Conservation (phyloP, 2,797 vertebrate genomes). For the Pangasius krempfi region DNA sequence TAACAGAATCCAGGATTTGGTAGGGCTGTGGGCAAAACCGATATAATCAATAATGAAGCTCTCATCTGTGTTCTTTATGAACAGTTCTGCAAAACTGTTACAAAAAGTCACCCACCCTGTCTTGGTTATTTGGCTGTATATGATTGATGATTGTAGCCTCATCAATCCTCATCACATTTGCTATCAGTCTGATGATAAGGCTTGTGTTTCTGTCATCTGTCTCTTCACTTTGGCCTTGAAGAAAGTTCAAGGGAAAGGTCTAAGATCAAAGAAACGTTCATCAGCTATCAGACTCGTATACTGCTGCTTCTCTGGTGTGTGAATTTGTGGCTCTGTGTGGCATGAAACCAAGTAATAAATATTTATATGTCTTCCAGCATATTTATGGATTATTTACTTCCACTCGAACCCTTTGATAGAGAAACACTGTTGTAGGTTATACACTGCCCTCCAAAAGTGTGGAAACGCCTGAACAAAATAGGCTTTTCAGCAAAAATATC, state of each 20-base stretch:
- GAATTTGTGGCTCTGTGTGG: background rate
- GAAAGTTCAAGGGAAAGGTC: background rate
- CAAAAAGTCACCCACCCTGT: background rate
- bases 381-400: too few relatives aligned
- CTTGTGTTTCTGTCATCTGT: background rate
- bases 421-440: too few relatives aligned
- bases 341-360: background rate
- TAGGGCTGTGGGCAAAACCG: background rate
- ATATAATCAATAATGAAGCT: background rate
- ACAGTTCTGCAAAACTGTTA: background rate
- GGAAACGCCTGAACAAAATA: too few relatives aligned
- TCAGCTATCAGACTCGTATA: too few relatives aligned
- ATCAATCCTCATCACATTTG: background rate
- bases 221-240: background rate
- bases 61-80: background rate
- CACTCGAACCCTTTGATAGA: too few relatives aligned
- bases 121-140: background rate
- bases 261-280: background rate
- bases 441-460: too few relatives aligned
- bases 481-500: too few relatives aligned
- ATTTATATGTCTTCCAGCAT: too few relatives aligned
- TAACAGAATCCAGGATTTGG: background rate
- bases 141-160: background rate
- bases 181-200: background rate
- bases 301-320: background rate